These are phyloP conservation scores for Hoplodrina ambigua DNA, from an alignment of 2,888 invertebrate genomes.

Conservation along the genomic window DNA sequence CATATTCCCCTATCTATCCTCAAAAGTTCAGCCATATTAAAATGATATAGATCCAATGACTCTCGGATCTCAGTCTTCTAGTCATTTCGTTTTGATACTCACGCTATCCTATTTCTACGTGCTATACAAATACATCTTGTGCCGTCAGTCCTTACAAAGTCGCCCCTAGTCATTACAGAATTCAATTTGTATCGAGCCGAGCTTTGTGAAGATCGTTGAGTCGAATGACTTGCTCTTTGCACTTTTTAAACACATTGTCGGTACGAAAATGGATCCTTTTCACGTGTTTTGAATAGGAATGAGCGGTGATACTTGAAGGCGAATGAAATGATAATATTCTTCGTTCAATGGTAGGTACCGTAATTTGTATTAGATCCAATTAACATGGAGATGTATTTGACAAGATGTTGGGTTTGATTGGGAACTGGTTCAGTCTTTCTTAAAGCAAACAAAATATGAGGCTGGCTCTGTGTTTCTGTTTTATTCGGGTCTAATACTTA, in stretches of 20 bases:
- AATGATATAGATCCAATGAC: not conserved
- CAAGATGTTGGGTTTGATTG: not conserved
- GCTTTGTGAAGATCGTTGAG: slow-evolving; percentile 48
- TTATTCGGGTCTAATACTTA: not conserved
- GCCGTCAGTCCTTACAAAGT: slow-evolving; percentile 37
- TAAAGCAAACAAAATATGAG: not conserved
- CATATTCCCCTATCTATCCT: not conserved
- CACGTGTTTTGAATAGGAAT: slow-evolving; percentile 52
- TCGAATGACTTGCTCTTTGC: slow-evolving; percentile 62
- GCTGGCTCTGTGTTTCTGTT: not conserved
- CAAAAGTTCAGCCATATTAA: not conserved
- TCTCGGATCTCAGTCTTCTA: not conserved
- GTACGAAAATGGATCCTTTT: slow-evolving; percentile 43
- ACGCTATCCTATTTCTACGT: slow-evolving; percentile 30
- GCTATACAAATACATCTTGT: slow-evolving; percentile 42
- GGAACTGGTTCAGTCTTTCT: not conserved
- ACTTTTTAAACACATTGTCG: slow-evolving; percentile 62
- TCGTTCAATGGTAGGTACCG: slow-evolving; percentile 24
- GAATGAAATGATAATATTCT: slow-evolving; percentile 26
- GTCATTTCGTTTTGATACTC: slow-evolving; percentile 21
- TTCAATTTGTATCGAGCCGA: slow-evolving; percentile 64
- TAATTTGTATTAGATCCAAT: slow-evolving; percentile 27
- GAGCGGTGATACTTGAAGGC: slow-evolving; percentile 19
- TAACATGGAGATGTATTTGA: not conserved
- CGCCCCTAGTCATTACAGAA: slow-evolving; percentile 59